Evolutionary conservation across 2,888 invertebrate genomes (phyloP).

Genomic region (Byasa hedistus): DNA sequence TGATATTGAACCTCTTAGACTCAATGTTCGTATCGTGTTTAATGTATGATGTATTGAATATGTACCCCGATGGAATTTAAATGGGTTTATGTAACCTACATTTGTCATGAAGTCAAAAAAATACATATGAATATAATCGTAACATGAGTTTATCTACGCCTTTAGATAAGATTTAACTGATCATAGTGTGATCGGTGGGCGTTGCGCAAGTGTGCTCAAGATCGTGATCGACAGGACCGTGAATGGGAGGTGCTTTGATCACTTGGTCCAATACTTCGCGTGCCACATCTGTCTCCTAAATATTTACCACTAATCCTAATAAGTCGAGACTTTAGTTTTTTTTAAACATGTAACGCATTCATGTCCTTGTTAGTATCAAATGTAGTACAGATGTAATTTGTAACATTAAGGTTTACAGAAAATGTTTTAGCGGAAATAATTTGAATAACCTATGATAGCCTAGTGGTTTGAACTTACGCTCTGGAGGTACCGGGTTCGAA

Average conservation of each 20-base stretch:
- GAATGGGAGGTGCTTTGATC: conserved; percentile 42
- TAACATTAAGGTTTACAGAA: no score
- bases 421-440: no score
- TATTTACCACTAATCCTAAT: neutral
- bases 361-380: no score
- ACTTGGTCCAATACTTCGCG: conserved; percentile 37
- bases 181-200: conserved; percentile 27
- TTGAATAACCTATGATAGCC: no score
- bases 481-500: no score
- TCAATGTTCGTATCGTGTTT: no score
- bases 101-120: conserved; percentile 6
- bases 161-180: conserved; percentile 30
- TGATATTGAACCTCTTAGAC: no score
- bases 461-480: no score
- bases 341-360: no score
- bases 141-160: conserved; percentile 30
- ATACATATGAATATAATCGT: conserved; percentile 28
- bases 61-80: neutral
- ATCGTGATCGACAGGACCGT: conserved; percentile 46
- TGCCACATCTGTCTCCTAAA: conserved; percentile 31
- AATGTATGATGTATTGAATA: no score
- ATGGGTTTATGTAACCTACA: conserved; percentile 1
- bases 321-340: neutral
- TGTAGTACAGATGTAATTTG: no score
- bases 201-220: conserved; percentile 38